Base-by-base conservation (phyloP, 2,113 vertebrate species). In the Chionis minor region DNA sequence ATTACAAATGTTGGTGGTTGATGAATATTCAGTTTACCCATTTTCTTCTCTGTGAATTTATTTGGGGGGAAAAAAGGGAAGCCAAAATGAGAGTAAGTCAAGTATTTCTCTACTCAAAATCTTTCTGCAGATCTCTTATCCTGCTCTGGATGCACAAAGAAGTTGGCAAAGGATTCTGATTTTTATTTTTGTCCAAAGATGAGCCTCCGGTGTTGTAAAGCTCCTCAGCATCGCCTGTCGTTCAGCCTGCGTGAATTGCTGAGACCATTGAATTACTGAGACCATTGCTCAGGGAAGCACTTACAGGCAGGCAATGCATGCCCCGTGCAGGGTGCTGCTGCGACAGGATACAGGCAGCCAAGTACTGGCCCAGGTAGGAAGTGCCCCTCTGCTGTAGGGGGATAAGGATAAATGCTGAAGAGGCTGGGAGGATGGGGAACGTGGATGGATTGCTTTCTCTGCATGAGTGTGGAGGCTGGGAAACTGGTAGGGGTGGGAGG, bases 21-120 rank as follows among this genome's bases (percentile, higher is more conserved):
- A 63, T 84, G 83, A 92, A 91, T 94, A 91, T 91, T 95, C 71
- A 72, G n/a, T 42, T 72, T 80, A 33, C 16, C 3, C 28, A 35
- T 85, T 87, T 87, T 92, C 40, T 82, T 86, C 35, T 54, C 17
- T 56, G 26, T 67, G 47, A 71, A 67, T 84, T 73, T 71, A 35
- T 72, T 95, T 94, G 14, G 12, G 14, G 12, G 17, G 33, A 55
- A 52, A 70, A 87, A 81, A 80, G 5, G 12, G 33, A 78, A 79
- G 10, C 11, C 40, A 38, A 52, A 81, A 56, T 1, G 0, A 65
- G 40, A 77, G 18, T 21, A 69, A 84, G 56, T 59, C 8, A 71
- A 55, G 18, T 33, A 18, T 71, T 72, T 62, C 8, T 83, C 22
- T 35, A n/a, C 40, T 81, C 23, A 67, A 15, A 86, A 44, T 49